phyloP scores from a whole-genome alignment of 2,888 invertebrate genomes.

The Phania funesta region DNA sequence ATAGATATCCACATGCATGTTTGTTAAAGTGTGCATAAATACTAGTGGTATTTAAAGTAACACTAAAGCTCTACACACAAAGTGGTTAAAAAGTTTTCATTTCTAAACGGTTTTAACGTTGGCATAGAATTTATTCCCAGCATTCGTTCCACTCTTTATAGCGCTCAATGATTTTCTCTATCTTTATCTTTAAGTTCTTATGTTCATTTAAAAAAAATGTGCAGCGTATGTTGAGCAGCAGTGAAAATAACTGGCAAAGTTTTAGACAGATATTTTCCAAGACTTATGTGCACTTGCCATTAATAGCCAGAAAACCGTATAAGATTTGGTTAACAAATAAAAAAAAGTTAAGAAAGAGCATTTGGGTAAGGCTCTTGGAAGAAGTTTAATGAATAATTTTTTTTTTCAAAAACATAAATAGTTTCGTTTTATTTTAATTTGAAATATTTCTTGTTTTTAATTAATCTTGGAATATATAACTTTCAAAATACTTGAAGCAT shows the following conservation, averaged over 20 bases:
- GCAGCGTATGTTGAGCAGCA: background rate
- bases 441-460: background rate
- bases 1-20: slow-evolving; percentile 20
- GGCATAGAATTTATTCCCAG: slow-evolving; percentile 18
- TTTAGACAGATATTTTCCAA: background rate
- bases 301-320: slow-evolving; percentile 28
- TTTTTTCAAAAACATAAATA: background rate
- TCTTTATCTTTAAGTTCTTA: background rate
- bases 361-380: background rate
- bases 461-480: background rate
- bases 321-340: slow-evolving; percentile 23
- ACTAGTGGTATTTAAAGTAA: slow-evolving; percentile 63
- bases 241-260: background rate
- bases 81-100: slow-evolving; percentile 63
- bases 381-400: background rate
- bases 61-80: slow-evolving; percentile 63
- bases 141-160: background rate
- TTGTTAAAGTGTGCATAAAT: slow-evolving; percentile 53
- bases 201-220: background rate
- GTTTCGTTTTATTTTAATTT: background rate
- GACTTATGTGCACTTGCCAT: background rate
- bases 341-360: background rate
- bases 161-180: background rate
- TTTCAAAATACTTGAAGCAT: too few relatives aligned
- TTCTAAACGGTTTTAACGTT: slow-evolving; percentile 60